These are phyloP conservation scores for Willisornis vidua DNA, from an alignment of 2,113 vertebrate species.

Conservation along the genomic window DNA sequence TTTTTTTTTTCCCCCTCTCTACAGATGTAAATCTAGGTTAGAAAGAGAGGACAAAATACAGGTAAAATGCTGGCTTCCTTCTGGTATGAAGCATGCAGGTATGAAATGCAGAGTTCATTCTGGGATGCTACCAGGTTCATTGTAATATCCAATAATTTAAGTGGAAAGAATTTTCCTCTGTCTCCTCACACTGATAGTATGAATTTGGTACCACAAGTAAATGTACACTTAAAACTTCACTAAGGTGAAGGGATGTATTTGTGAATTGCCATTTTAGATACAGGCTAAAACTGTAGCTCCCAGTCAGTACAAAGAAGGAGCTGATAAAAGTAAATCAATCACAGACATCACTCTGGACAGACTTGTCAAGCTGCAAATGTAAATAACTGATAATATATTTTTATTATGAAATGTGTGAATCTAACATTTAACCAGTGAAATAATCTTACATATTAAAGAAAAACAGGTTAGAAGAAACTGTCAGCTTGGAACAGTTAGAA, in stretches of 20 bases:
- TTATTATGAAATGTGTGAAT: not conserved
- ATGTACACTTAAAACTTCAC: not conserved
- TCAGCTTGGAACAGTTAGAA: not conserved
- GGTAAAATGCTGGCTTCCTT: not conserved
- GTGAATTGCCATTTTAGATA: not conserved
- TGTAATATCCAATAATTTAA: not conserved
- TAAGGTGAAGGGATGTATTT: not conserved
- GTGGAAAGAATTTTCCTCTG: not conserved
- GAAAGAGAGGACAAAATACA: not conserved
- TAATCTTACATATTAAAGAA: not conserved
- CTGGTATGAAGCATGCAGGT: not conserved
- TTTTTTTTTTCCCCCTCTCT: not conserved
- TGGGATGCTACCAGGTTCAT: not conserved
- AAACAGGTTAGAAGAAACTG: not conserved
- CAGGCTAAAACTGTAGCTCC: not conserved
- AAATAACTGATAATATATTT: not conserved
- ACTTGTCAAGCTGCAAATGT: not conserved
- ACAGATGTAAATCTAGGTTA: not conserved
- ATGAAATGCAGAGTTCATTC: not conserved
- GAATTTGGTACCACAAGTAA: not conserved
- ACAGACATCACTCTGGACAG: not conserved
- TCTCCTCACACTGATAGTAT: not conserved
- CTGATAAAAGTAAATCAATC: not conserved
- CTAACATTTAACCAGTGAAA: not conserved
- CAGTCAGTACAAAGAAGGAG: not conserved